phyloP scores from a whole-genome alignment of 2,888 invertebrate genomes.

The Ophion obscuratus region DNA sequence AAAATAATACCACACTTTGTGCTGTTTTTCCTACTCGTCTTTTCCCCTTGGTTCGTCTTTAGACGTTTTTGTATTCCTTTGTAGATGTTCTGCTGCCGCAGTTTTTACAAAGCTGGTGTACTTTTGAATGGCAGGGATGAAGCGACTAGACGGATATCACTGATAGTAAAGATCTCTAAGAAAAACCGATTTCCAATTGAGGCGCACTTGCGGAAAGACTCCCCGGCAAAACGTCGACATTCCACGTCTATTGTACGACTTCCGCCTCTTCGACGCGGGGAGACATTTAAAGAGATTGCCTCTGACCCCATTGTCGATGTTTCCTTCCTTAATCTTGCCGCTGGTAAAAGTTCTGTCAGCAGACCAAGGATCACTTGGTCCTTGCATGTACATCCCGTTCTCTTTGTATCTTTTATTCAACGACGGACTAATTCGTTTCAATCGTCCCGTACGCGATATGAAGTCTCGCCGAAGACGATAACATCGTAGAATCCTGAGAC shows the following conservation, averaged over 20 bases:
- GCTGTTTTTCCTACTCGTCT: neutral
- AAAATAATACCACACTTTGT: neutral
- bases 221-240: slow-evolving; percentile 10
- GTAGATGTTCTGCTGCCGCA: neutral
- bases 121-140: neutral
- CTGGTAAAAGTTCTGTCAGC: slow-evolving; percentile 25
- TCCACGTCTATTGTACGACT: slow-evolving; percentile 12
- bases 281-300: slow-evolving; percentile 52
- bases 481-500: neutral
- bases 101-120: neutral
- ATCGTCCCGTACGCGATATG: neutral
- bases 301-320: slow-evolving; percentile 13
- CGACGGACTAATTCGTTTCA: slow-evolving; percentile 46
- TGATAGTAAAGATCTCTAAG: neutral
- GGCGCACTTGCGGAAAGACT: slow-evolving; percentile 4
- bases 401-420: slow-evolving; percentile 34
- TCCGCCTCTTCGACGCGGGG: slow-evolving; percentile 13
- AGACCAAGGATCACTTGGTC: neutral
- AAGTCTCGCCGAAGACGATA: neutral
- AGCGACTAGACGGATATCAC: neutral
- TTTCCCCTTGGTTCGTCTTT: neutral
- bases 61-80: neutral
- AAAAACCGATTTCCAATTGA: slow-evolving; percentile 23
- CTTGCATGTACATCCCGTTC: neutral
- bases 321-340: slow-evolving; percentile 5